Conservation (phyloP, 1,140 invertebrate genomes). For the Rhizoglyphus robini region DNA sequence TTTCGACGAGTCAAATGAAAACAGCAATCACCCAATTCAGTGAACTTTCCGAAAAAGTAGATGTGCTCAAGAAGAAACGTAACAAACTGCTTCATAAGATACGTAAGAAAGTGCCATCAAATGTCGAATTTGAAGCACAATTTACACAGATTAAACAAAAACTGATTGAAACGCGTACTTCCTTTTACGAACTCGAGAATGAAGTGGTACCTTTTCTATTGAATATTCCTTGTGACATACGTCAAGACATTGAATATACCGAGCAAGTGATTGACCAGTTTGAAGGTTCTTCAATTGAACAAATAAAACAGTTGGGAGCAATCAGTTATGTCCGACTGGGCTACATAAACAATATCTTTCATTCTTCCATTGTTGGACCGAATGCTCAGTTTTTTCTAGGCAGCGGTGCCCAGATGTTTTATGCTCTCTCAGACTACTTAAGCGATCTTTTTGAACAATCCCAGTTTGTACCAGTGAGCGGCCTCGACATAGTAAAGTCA, state of each 20-base stretch:
- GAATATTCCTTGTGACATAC: constrained; percentile 3
- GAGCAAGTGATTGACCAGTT: background rate
- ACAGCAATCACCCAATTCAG: background rate
- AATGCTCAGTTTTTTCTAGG: background rate
- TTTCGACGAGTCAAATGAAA: background rate
- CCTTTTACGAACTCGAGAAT: constrained; percentile 14
- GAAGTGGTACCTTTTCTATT: constrained; percentile 12
- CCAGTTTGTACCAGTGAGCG: constrained; percentile 3
- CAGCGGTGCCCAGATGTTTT: background rate
- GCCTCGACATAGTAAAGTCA: constrained; percentile 21
- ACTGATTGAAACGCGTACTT: background rate
- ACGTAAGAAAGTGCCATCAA: background rate
- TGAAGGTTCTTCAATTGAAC: background rate
- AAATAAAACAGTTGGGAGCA: background rate
- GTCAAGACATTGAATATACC: background rate
- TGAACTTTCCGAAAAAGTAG: background rate
- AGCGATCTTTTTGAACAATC: background rate
- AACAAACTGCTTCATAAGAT: background rate
- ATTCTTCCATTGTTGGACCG: constrained; percentile 19
- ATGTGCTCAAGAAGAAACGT: constrained; percentile 4
- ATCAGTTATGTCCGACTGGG: constrained; percentile 11
- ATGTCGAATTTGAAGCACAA: background rate
- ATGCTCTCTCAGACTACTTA: background rate
- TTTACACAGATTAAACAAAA: background rate
- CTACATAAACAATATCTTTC: constrained; percentile 14